These are phyloP conservation scores for Deroplatys truncata DNA, from an alignment of 2,888 invertebrate genomes.

Conservation along the genomic window DNA sequence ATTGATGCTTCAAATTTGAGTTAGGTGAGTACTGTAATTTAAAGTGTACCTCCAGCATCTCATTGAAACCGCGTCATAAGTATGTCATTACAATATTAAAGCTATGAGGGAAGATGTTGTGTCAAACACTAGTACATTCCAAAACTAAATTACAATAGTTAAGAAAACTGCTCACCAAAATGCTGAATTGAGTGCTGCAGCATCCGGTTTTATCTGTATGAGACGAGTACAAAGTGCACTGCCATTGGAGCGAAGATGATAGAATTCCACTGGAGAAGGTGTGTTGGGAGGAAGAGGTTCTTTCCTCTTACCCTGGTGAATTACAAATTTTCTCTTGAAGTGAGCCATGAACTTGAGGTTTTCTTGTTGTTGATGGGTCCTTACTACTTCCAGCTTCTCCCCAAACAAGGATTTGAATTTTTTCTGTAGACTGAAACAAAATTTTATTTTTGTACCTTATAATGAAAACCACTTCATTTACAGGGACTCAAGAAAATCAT, in stretches of 20 bases:
- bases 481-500: too few species aligned
- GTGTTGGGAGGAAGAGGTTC: slow-evolving; percentile 41
- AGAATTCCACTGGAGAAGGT: slow-evolving; percentile 75
- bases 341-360: slow-evolving; percentile 97
- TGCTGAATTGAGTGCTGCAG: slow-evolving; percentile 81
- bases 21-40: too few species aligned
- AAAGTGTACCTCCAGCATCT: too few species aligned
- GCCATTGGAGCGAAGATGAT: slow-evolving; percentile 93
- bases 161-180: slow-evolving; percentile 69
- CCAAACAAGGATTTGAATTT: slow-evolving; percentile 85
- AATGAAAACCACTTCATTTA: not conserved
- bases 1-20: too few species aligned
- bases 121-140: too few species aligned
- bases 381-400: slow-evolving; percentile 88
- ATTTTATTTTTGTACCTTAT: not conserved
- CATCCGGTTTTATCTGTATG: slow-evolving; percentile 85
- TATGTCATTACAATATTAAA: too few species aligned
- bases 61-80: too few species aligned
- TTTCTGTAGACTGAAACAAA: slow-evolving; percentile 63
- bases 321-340: slow-evolving; percentile 91
- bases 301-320: slow-evolving; percentile 81
- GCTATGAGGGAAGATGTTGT: too few species aligned
- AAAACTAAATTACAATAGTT: not conserved
- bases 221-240: slow-evolving; percentile 89
- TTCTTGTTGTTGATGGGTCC: slow-evolving; percentile 98